Evolutionary conservation across 2,888 invertebrate species (phyloP), one percentile per base, ranked within the genome.

Genomic region (Noctua pronuba): DNA sequence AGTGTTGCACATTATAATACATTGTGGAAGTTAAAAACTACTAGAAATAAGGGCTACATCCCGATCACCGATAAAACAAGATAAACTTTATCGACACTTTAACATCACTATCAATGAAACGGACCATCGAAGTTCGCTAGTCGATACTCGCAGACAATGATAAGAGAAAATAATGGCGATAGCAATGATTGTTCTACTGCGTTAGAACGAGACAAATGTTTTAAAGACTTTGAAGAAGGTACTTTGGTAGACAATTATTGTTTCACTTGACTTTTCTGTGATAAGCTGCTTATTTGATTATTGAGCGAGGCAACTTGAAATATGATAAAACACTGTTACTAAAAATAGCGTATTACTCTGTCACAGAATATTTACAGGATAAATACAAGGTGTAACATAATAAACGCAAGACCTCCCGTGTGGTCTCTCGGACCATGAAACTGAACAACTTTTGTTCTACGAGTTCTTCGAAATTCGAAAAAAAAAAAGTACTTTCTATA

Each of bases 121-220:
- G 73, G 78, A 88, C 86, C 82, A 87, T 89, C 88, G 75, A 83
- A 90, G 91, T 91, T 91, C 88, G 85, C 89, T 73, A 92, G 90
- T 91, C 93, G 92, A 94, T 94, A 92, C 92, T 92, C 87, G 88
- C 92, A 93, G 92, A 94, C 93, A 94, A 93, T 92, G 94, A 95
- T 95, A 94, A 94, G 93, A 92, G 92, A 93, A 94, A 94, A 95
- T 94, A 94, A 95, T 94, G 93, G 94, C 91, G 91, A 75, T 75
- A 55, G 75, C 70, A 83, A 83, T 86, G 84, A 86, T 71, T 79
- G 93, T 93, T 91, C 90, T 91, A 91, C 91, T 91, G 91, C 91
- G 90, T 73, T 73, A 58, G 64, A 71, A 52, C n/a, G 38, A 76
- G 83, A 82, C 70, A 67, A 83, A 73, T 82, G 82, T 82, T 83